Conservation (phyloP, 2,797 vertebrate genomes). For the Sardinella longiceps region DNA sequence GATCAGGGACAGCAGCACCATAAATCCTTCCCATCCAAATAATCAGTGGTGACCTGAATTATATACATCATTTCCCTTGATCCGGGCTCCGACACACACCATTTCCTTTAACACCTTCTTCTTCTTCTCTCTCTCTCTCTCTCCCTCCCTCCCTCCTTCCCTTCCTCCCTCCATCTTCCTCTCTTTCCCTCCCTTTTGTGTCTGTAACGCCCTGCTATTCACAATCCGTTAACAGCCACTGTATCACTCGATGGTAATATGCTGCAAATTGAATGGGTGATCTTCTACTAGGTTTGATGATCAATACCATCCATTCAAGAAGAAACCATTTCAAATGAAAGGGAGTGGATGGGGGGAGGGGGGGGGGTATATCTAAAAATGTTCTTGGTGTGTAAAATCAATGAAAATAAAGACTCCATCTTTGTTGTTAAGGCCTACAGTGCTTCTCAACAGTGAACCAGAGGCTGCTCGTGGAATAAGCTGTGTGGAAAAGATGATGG, state of each 20-base stretch:
- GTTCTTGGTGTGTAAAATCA: background rate
- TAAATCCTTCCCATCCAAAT: slow-evolving; percentile 68
- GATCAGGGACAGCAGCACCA: slow-evolving; percentile 47
- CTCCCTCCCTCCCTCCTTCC: slow-evolving; percentile 51
- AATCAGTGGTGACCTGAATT: slow-evolving; percentile 54
- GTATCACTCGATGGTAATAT: background rate
- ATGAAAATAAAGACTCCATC: background rate
- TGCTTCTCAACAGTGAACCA: background rate
- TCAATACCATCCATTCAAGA: background rate
- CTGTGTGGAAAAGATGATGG: background rate
- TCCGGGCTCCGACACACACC: background rate
- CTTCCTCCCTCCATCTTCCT: background rate
- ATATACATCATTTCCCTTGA: slow-evolving; percentile 57
- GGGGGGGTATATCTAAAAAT: background rate
- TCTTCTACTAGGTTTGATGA: background rate
- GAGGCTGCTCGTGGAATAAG: background rate
- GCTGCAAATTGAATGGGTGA: background rate
- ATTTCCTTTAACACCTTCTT: slow-evolving; percentile 65
- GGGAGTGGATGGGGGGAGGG: too few species aligned
- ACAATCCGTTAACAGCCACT: background rate
- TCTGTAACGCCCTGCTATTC: slow-evolving; percentile 6
- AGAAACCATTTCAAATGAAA: background rate
- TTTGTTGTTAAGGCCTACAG: background rate
- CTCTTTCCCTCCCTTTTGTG: slow-evolving; percentile 33
- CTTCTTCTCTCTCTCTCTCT: slow-evolving; percentile 42